Base-by-base conservation (phyloP, 1,140 invertebrate species). In the Steinernema khuongi region DNA sequence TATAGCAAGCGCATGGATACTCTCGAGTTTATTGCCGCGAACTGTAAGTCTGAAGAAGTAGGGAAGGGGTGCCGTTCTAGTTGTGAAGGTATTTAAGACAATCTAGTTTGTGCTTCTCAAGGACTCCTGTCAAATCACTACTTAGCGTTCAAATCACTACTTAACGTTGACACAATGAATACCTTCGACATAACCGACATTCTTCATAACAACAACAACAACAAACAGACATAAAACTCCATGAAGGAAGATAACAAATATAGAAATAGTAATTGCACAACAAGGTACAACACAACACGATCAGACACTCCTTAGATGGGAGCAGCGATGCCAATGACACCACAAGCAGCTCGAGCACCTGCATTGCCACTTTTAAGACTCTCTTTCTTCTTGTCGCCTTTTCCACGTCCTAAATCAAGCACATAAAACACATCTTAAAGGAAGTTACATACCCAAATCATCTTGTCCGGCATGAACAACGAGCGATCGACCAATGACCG, bases 311-410 rank as follows among this genome's bases (percentile, higher is more conserved):
- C 32, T 77, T 72, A 77, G 31, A 74, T 67, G 1, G 74, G 44
- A 19, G 76, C 76, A 31, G 76, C 76, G 31, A 77, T 73, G 43
- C 74, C 96, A 88, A 99, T 96, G n/a, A 99, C 93, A 72, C 96
- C 96, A 86, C 96, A 99, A 26, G 94, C 95, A 75, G 95, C 88
- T 79, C 96, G 90, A 70, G 90, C 94, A 1, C 96, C 96, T 78
- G 96, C 95, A 88, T 99, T 98, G 31, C 96, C 96, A 68, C 96
- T 99, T 17, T 92, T 92, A 87, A 92, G 33, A 33, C 77, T 80
- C 69, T 85, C 83, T 71, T 85, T 91, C 86, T 94, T 96, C 60
- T 95, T 88, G 83, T 96, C 93, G 83, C 97, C 92, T 0, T 93
- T 93, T 72, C 95, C 95, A 77, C 91, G 88, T 1, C 95, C 77